These are phyloP conservation scores for Polylopha cassiicola DNA, from an alignment of 2,888 invertebrate species.

Conservation along the genomic window DNA sequence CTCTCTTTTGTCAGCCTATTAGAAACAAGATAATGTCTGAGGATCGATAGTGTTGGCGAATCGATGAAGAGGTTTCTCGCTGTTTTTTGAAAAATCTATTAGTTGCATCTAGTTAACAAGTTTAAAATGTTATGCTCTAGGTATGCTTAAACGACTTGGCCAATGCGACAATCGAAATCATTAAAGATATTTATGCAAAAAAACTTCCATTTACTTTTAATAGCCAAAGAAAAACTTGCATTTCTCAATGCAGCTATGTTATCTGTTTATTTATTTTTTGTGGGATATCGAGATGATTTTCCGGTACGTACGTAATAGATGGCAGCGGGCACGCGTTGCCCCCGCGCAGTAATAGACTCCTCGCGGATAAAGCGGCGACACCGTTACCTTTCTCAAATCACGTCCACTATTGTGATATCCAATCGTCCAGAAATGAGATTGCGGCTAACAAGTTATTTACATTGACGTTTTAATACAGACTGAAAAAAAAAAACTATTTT, in stretches of 20 bases:
- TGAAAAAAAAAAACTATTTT: constrained; percentile 72
- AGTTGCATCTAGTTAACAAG: too few relatives aligned
- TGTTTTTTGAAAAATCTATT: too few relatives aligned
- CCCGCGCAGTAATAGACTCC: constrained; percentile 63
- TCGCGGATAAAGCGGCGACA: constrained; percentile 73
- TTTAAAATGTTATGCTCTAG: too few relatives aligned
- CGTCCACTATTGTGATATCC: constrained; percentile 78
- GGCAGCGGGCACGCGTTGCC: constrained; percentile 43
- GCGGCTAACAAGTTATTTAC: constrained; percentile 79
- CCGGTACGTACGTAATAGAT: neutral
- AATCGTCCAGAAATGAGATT: constrained; percentile 77
- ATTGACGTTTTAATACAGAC: constrained; percentile 77
- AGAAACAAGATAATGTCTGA: neutral
- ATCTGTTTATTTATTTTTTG: constrained; percentile 9
- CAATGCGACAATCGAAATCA: too few relatives aligned
- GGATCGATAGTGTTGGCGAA: neutral
- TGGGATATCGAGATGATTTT: constrained; percentile 6
- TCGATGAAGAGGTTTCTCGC: too few relatives aligned
- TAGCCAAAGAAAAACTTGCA: too few relatives aligned
- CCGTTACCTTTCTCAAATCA: constrained; percentile 78
- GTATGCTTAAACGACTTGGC: neutral
- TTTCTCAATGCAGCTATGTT: constrained; percentile 10
- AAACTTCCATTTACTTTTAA: too few relatives aligned
- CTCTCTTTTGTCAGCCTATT: constrained; percentile 40
- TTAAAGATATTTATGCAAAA: too few relatives aligned